A percentile compares a stretch with the other conserved stretches of the same genome.
These are phyloP conservation scores for Pangasius krempfi DNA, from an alignment of 2,797 vertebrate species.

Conservation along the genomic window DNA sequence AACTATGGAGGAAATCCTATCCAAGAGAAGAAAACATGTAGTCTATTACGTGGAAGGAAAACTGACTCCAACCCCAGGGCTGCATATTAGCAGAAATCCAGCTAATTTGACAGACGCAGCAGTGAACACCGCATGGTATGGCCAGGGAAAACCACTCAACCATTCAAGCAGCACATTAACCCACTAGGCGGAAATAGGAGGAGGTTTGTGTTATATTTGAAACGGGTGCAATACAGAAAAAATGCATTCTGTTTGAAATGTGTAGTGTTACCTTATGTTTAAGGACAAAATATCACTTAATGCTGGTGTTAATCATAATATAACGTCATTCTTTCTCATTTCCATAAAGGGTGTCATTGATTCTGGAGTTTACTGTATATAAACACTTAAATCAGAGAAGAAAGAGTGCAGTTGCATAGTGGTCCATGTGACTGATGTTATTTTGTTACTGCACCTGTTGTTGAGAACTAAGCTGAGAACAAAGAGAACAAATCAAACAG, in stretches of 20 bases:
- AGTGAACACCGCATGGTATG: not conserved
- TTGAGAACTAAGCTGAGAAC: not conserved
- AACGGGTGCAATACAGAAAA: not conserved
- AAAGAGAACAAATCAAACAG: slow-evolving; percentile 2
- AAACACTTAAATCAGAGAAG: not conserved
- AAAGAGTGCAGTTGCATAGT: not conserved
- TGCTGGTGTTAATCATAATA: not conserved
- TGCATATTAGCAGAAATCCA: slow-evolving; percentile 7
- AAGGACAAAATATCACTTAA: not conserved
- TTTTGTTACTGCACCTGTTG: not conserved
- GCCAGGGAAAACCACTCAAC: not conserved
- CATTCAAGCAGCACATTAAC: slow-evolving; percentile 24
- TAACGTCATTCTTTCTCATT: not conserved
- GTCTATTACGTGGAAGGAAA: not conserved
- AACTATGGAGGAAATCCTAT: not conserved
- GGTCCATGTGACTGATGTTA: not conserved
- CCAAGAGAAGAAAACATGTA: slow-evolving; percentile 4
- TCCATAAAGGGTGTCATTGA: not conserved
- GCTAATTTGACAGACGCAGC: slow-evolving; percentile 10
- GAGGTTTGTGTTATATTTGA: not conserved
- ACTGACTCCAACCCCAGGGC: not conserved
- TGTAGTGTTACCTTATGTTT: not conserved
- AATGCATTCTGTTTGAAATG: not conserved
- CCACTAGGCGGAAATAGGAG: not conserved
- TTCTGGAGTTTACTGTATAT: not conserved